Base-by-base conservation (phyloP, 2,113 vertebrate genomes). In the Channa argus region DNA sequence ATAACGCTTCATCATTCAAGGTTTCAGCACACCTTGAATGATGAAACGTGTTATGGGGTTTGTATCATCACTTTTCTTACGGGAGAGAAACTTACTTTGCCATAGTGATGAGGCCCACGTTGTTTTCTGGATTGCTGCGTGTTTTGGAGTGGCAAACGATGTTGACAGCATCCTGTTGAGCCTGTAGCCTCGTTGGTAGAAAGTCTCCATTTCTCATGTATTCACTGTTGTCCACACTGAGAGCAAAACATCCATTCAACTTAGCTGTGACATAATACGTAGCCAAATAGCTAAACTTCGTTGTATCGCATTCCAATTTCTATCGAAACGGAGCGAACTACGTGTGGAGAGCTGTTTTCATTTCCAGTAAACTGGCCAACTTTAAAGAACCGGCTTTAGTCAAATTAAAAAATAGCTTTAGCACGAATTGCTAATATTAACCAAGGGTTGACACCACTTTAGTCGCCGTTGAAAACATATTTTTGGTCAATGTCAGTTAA, bases 131-230 rank as follows among this genome's bases (percentile, higher is more conserved):
- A 80, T 98, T 98, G 77, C 96, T 98, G 47, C 97, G 95, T 38
- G 96, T 98, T 74, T 98, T 98, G 0, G 97, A 97, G 85, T 97
- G 96, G 68, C 97, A 97, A 3, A 99, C 97, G 1, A 99, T 99
- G 93, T 98, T 99, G 71, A 98, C 98, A 0, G 97, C 97, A 9
- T 99, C 97, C 71, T 99, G 98, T 45, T 99, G 98, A 24, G 97
- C 98, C 82, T 99, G 98, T 58, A 99, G 94, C 65, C 98, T 94
- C 0, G 97, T 99, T 3, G 98, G 98, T 9, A 99, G 71, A 83
- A 99, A 99, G 73, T 99, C 98, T 15, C 98, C 98, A 39, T 99
- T 99, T 33, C 98, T 91, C 98, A 99, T 99, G 70, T 98, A 99
- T 65, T 99, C 98, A 5, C 97, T 99, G 94, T 99, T 99, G 87